Conservation (phyloP, 2,888 invertebrate genomes). For the Euzetes globulus region DNA sequence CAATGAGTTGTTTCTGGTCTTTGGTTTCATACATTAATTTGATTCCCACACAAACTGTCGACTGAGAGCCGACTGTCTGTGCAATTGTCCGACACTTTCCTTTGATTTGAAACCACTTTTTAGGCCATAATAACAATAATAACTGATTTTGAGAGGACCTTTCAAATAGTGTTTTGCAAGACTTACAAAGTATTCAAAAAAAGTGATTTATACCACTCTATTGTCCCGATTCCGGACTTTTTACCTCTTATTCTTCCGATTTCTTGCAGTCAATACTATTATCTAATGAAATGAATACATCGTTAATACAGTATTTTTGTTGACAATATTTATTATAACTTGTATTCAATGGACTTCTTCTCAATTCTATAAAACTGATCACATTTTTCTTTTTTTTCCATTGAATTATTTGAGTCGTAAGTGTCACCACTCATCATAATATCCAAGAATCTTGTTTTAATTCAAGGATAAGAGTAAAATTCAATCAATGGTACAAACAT, state of each 20-base stretch:
- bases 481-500: too few relatives aligned
- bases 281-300: conserved; percentile 16
- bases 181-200: background rate
- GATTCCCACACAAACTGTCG: conserved; percentile 5
- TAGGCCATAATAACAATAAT: conserved; percentile 11
- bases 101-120: background rate
- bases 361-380: too few relatives aligned
- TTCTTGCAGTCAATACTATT: background rate
- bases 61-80: background rate
- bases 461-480: too few relatives aligned
- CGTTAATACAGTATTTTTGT: background rate
- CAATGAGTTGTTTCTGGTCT: background rate
- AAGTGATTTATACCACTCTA: background rate
- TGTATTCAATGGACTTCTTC: background rate
- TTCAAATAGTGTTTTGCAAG: background rate
- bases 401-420: too few relatives aligned
- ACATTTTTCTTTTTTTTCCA: too few relatives aligned
- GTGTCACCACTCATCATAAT: too few relatives aligned
- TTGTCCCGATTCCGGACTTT: background rate
- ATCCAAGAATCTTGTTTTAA: too few relatives aligned
- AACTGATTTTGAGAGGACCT: background rate
- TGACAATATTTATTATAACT: background rate
- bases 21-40: background rate
- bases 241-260: background rate
- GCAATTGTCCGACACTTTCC: background rate